These are phyloP conservation scores for Petrocephalus schoutedeni DNA, from an alignment of 2,797 vertebrate species.

Conservation along the genomic window DNA sequence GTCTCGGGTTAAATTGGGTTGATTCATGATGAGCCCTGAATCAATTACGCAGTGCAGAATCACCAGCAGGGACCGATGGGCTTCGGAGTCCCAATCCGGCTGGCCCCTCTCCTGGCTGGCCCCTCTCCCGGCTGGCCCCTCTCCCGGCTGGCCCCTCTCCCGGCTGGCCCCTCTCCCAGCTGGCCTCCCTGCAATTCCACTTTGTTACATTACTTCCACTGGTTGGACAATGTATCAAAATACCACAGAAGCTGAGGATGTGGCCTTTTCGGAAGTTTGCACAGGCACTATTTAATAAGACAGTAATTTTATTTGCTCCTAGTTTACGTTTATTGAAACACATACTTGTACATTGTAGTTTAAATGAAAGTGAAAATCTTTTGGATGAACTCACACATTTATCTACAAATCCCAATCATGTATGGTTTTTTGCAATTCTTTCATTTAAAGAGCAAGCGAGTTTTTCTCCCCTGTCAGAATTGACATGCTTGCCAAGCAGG, in stretches of 20 bases:
- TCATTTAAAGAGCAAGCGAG: not conserved
- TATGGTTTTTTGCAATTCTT: not conserved
- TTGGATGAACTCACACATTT: not conserved
- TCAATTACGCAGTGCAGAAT: slow-evolving; percentile 12
- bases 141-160: not conserved
- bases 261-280: not conserved
- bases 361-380: not conserved
- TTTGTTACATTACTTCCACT: slow-evolving; percentile 32
- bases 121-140: not conserved
- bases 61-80: not conserved
- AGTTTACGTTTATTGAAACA: not conserved
- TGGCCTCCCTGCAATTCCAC: slow-evolving; percentile 26
- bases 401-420: not conserved
- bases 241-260: not conserved
- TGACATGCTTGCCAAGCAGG: not conserved
- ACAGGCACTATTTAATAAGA: not conserved
- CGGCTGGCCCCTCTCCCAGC: not conserved
- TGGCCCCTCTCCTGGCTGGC: not conserved
- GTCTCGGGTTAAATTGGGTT: not conserved
- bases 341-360: not conserved
- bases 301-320: not conserved
- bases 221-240: not conserved
- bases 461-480: not conserved
- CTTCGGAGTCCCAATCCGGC: not conserved
- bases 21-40: slow-evolving; percentile 49